These are phyloP conservation scores for Contarinia nasturtii DNA, from an alignment of 1,140 invertebrate species.

Conservation along the genomic window DNA sequence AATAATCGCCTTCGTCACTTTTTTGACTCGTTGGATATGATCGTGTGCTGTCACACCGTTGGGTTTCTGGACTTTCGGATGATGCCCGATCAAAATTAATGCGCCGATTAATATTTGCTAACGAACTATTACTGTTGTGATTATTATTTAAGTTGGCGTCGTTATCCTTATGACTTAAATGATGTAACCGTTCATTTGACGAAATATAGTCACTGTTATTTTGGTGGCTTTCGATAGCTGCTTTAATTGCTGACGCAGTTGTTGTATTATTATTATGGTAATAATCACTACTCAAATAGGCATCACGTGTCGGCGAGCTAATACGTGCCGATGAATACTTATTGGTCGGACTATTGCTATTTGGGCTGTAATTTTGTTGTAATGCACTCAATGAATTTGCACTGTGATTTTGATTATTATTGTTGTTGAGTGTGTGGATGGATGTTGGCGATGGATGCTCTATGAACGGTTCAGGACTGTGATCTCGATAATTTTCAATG, in stretches of 20 bases:
- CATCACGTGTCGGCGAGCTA: not conserved
- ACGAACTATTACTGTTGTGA: slow-evolving; percentile 8
- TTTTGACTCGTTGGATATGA: slow-evolving; percentile 21
- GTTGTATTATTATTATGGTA: slow-evolving; percentile 1
- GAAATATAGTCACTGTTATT: not conserved
- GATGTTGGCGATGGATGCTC: not conserved
- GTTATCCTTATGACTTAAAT: not conserved
- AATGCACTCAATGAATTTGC: not conserved
- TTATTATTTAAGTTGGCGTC: not conserved
- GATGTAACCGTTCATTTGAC: not conserved
- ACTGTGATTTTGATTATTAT: not conserved
- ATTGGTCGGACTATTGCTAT: slow-evolving; percentile 1
- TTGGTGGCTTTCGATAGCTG: not conserved
- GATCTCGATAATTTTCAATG: not conserved
- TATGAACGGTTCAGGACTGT: not conserved
- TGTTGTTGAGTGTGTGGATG: not conserved
- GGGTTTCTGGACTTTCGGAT: slow-evolving; percentile 3
- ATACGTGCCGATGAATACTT: not conserved
- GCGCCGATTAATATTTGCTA: slow-evolving; percentile 10
- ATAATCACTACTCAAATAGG: not conserved
- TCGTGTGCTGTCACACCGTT: slow-evolving; percentile 21
- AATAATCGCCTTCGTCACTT: slow-evolving; percentile 20
- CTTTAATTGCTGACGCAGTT: not conserved
- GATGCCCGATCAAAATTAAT: not conserved
- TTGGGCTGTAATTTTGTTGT: not conserved